Evolutionary conservation across 2,888 invertebrate genomes (phyloP), one percentile per base, ranked within the genome.

Genomic region (Oligia strigilis): DNA sequence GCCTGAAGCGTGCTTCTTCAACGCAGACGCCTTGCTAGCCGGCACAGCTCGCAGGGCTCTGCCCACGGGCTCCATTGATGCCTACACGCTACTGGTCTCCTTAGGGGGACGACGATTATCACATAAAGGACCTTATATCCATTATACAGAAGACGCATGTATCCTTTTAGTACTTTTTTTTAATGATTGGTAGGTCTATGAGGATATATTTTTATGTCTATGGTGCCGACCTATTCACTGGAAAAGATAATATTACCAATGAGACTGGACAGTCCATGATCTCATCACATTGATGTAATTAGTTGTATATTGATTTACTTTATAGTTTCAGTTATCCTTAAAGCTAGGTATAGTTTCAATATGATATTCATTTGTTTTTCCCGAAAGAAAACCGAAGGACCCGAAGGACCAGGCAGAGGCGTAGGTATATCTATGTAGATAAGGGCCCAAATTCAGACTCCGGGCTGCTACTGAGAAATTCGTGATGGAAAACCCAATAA

Each of bases 111-210:
- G 99, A 91, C 98, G 98, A 91, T 95, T 98, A 29, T 98, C 98
- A 75, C 97, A 98, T 71, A 97, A 98, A 6, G 97, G 98, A 75
- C 98, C 98, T 1, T 97, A 98, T 80, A 97, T 99, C 78, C 98
- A 99, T 58, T 99, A 99, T 93, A 99, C 98, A 64, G 99, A 99
- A 97, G 99, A 99, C 90, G 98, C 98, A 88, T 99, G 99, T 99
- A 99, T 99, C 98, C 98, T 98, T 96, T 69, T 23, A 49, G 4
- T 29, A 29, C 29, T 29, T 29, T 29, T 29, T 29, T 29, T 29
- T 29, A 29, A 29, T 29, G 29, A 29, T 29, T 29, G 14, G 49
- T 49, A 14, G 49, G 49, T 49, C 14, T 49, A 14, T 14, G 49
- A 14, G 14, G 14, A 49, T 49, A 4, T 14, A 49, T 14, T 49